phyloP scores from a whole-genome alignment of 2,113 vertebrate species.

The Syrrhaptes paradoxus region DNA sequence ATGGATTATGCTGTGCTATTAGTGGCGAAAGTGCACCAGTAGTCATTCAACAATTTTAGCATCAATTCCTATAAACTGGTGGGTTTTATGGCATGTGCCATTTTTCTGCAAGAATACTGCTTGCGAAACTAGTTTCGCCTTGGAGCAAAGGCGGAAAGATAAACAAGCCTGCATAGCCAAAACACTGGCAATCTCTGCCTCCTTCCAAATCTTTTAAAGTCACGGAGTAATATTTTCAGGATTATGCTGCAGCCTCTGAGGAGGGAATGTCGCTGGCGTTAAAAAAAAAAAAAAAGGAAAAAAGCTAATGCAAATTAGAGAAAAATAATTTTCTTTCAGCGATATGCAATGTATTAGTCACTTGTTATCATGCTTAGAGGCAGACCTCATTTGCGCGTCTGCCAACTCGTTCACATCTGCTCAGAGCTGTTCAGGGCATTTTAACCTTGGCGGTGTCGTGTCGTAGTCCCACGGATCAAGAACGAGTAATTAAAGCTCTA shows the following conservation, averaged over 20 bases:
- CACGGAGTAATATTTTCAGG: constrained; percentile 75
- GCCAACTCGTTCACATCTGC: constrained; percentile 85
- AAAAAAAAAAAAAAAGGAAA: not conserved
- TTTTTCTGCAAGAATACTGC: constrained; percentile 79
- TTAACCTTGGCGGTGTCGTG: constrained; percentile 83
- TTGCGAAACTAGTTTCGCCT: constrained; percentile 81
- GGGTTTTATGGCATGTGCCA: constrained; percentile 76
- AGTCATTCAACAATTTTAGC: constrained; percentile 76
- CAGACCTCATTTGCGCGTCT: constrained; percentile 85
- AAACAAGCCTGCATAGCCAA: constrained; percentile 78
- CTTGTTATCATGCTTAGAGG: constrained; percentile 84
- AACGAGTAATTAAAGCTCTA: constrained; percentile 82
- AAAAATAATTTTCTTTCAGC: constrained; percentile 86
- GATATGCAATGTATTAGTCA: constrained; percentile 86
- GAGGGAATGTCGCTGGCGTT: constrained; percentile 63
- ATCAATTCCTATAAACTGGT: constrained; percentile 74
- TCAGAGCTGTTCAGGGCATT: constrained; percentile 81
- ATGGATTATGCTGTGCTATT: constrained; percentile 27
- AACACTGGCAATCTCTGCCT: constrained; percentile 77
- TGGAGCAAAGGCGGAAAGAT: constrained; percentile 82
- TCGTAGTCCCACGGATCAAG: constrained; percentile 81
- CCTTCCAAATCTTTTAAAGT: constrained; percentile 79
- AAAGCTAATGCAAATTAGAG: constrained; percentile 83
- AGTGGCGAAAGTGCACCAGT: constrained; percentile 54
- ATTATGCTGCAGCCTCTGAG: constrained; percentile 72